phyloP scores from a whole-genome alignment of 1,140 invertebrate species.

The Hylyphantes graminicola region DNA sequence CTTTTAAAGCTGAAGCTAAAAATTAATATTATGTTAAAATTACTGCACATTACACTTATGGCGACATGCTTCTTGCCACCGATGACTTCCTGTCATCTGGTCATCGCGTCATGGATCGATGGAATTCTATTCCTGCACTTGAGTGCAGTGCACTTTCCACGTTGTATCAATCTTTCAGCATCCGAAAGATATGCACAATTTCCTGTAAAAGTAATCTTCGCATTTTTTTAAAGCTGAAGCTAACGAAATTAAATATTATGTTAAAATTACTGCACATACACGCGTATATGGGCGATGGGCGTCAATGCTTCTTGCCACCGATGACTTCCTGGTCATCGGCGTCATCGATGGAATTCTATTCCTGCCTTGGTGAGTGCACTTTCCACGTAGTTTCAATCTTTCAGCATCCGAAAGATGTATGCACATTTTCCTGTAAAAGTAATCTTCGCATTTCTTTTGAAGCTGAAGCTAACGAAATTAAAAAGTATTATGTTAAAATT shows the following conservation, averaged over 20 bases:
- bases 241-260: not conserved
- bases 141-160: conserved; percentile 3
- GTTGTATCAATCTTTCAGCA: not conserved
- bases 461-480: not conserved
- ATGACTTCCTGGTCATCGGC: conserved; percentile 43
- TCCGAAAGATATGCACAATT: not conserved
- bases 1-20: not conserved
- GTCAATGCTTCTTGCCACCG: conserved; percentile 33
- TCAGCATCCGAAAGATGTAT: not conserved
- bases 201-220: not conserved
- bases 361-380: conserved; percentile 32
- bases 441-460: not conserved
- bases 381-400: not conserved
- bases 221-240: not conserved
- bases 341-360: conserved; percentile 3
- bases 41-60: no score
- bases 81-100: conserved; percentile 43
- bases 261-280: no score
- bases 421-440: not conserved
- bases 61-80: conserved; percentile 26
- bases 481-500: no score
- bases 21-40: no score
- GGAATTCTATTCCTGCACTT: conserved; percentile 15
- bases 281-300: conserved; percentile 28
- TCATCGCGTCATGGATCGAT: conserved; percentile 28